Conservation (phyloP, 2,888 invertebrate genomes). For the Chrysomela aeneicollis region DNA sequence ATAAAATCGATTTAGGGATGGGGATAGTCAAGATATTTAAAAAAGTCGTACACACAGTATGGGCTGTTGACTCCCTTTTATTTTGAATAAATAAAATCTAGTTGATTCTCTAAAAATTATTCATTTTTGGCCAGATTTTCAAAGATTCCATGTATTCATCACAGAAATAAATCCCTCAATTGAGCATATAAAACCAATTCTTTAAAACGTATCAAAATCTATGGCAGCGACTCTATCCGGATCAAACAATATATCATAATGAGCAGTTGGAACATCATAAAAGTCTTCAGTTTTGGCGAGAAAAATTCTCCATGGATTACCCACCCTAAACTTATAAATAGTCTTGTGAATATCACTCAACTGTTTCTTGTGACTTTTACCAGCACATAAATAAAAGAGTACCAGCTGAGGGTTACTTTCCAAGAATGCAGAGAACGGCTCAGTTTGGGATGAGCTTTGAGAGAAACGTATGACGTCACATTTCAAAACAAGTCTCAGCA, state of each 20-base stretch:
- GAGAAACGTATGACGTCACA: slow-evolving; percentile 27
- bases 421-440: slow-evolving; percentile 23
- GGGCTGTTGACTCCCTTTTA: too few species aligned
- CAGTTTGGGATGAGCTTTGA: neutral
- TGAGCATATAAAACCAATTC: too few species aligned
- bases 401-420: slow-evolving; percentile 27
- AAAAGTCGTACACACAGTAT: too few species aligned
- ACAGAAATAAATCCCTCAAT: too few species aligned
- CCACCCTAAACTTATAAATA: slow-evolving; percentile 24
- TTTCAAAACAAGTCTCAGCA: slow-evolving; percentile 27
- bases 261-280: slow-evolving; percentile 30
- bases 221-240: slow-evolving; percentile 28
- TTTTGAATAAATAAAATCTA: too few species aligned
- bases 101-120: too few species aligned
- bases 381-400: slow-evolving; percentile 25
- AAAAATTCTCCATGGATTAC: slow-evolving; percentile 31
- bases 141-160: too few species aligned
- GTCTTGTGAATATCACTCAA: slow-evolving; percentile 26
- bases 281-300: slow-evolving; percentile 19
- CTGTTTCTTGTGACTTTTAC: slow-evolving; percentile 21
- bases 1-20: too few species aligned
- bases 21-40: too few species aligned
- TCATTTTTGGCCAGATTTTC: too few species aligned
- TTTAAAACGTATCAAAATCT: too few species aligned
- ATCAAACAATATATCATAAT: slow-evolving; percentile 30